Percentiles rank a stretch among this genome's conserved stretches.
Evolutionary conservation across 2,797 vertebrate genomes (phyloP).

Genomic region (Rhyacichthys aspro): DNA sequence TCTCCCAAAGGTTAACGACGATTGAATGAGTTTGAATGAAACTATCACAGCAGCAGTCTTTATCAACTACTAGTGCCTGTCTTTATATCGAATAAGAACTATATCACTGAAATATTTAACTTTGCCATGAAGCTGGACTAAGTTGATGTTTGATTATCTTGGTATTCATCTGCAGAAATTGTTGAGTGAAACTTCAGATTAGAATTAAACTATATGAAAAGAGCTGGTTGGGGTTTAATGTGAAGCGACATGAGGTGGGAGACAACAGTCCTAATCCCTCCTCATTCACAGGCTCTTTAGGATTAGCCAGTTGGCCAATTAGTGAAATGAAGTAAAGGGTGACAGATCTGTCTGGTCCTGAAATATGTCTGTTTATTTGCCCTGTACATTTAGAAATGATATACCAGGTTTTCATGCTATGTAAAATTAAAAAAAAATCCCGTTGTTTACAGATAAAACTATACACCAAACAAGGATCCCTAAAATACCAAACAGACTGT

Average conservation of each 20-base stretch:
- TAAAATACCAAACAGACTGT: constrained; percentile 98
- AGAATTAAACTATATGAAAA: not conserved
- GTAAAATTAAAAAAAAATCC: not conserved
- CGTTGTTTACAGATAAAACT: constrained; percentile 88
- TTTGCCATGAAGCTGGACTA: not conserved
- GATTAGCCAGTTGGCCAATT: constrained; percentile 56
- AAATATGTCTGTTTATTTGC: not conserved
- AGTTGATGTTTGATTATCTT: not conserved
- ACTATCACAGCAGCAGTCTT: fast-evolving
- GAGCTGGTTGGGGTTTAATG: constrained; percentile 19
- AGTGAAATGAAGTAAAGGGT: constrained; percentile 21
- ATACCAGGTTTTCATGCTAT: no score
- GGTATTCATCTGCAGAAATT: not conserved
- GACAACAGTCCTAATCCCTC: constrained; percentile 42
- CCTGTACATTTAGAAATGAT: no score
- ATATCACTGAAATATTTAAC: not conserved
- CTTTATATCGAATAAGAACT: not conserved
- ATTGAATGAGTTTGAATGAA: constrained; percentile 41
- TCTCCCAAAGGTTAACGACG: constrained; percentile 22
- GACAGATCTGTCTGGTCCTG: not conserved
- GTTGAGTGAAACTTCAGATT: fast-evolving
- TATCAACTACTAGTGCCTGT: not conserved
- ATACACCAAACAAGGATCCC: constrained; percentile 96
- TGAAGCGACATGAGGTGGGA: constrained; percentile 6
- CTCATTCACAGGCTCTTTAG: constrained; percentile 42